A percentile compares a stretch with the other conserved stretches of the same genome.
Conservation (phyloP, 2,797 vertebrate genomes). For the Crenichthys baileyi region DNA sequence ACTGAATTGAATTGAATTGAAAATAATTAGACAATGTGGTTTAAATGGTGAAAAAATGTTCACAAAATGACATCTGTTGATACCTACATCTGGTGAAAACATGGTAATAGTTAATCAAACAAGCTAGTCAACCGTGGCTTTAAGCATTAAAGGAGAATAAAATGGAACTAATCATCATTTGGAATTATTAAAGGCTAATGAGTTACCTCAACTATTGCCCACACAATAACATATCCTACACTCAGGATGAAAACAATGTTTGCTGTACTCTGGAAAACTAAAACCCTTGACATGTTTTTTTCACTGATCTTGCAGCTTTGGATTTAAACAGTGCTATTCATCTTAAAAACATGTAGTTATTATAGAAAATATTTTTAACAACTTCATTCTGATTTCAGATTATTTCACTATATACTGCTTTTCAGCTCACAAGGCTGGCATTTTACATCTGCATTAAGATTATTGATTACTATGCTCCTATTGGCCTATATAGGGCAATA, state of each 20-base stretch:
- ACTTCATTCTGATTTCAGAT: neutral
- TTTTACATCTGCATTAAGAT: neutral
- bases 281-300: neutral
- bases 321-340: neutral
- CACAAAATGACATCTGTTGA: neutral
- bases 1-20: too few species aligned
- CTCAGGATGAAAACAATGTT: neutral
- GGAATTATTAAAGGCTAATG: neutral
- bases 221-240: neutral
- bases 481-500: neutral
- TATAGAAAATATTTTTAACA: neutral
- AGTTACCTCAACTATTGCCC: neutral
- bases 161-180: neutral
- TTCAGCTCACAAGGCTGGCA: neutral
- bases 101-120: neutral
- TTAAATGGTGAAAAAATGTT: neutral
- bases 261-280: neutral
- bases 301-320: neutral
- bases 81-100: neutral
- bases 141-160: neutral
- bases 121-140: neutral
- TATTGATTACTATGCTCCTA: neutral
- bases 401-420: neutral
- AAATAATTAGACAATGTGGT: neutral
- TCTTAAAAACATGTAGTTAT: neutral